Evolutionary conservation across 2,888 invertebrate genomes (phyloP), one percentile per base, ranked within the genome.

Genomic region (Cheilosia vulpina): DNA sequence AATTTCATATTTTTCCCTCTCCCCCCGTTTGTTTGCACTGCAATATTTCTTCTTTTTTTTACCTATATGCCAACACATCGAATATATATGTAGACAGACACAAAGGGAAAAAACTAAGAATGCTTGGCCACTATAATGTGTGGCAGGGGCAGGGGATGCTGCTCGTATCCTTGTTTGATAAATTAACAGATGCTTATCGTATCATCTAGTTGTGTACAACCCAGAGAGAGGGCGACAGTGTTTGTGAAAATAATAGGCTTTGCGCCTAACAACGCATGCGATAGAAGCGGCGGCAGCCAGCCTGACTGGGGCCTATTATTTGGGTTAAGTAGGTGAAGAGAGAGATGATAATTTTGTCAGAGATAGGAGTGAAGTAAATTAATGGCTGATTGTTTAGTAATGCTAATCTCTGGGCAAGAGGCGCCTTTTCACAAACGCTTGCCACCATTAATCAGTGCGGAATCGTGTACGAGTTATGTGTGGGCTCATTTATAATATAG

Each of bases 141-240:
- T 6, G 53, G 38, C 34, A 63, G 31, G 66, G 47, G 27, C 57
- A 15, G 66, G 53, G 21, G 31, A 52, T 62, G 19, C 72, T 72
- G 19, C 21, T 50, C 53, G 71, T 71, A 66, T 85, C 76, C 76
- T 45, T 71, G 38, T 80, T 81, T 85, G 85, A 85, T 85, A 85
- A 85, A 81, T 81, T 81, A 85, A 85, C 85, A 77, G 81, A 81
- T 85, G 57, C 71, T 81, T 85, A 85, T 85, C 85, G 27, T 77
- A 15, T 43, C 71, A 21, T 50, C 45, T 45, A 45, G 17, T n/a
- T 7, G 47, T 38, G 62, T 24, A 17, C 45, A 17, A 38, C 57
- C 53, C 47, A 58, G 60, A 72, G 65, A 58, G 21, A 53, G 34
- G n/a, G 24, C 4, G 31, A n/a, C 50, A 65, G 75, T 75, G 75